Conservation (phyloP, 2,888 invertebrate genomes). For the Drosophila siamana region DNA sequence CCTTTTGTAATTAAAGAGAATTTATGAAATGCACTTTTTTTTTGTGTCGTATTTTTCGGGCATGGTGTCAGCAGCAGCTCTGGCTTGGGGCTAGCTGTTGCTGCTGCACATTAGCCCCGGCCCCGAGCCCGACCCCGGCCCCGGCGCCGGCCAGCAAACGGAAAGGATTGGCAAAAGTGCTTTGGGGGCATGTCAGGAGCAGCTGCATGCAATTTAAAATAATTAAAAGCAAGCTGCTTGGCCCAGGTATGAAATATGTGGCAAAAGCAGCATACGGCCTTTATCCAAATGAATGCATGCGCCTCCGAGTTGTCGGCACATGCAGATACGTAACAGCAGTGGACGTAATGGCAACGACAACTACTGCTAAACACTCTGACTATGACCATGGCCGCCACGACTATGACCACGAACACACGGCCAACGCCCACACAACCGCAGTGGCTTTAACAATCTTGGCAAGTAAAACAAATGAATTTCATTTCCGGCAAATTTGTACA, state of each 20-base stretch:
- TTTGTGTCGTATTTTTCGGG: constrained; percentile 27
- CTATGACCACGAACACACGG: constrained; percentile 16
- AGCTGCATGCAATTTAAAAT: constrained; percentile 70
- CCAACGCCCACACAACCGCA: constrained; percentile 20
- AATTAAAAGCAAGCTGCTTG: constrained; percentile 65
- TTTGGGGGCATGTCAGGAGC: constrained; percentile 60
- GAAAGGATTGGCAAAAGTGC: constrained; percentile 37
- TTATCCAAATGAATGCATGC: constrained; percentile 35
- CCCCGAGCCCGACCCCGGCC: too few species aligned
- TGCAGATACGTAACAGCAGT: constrained; percentile 36
- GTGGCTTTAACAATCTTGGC: constrained; percentile 44
- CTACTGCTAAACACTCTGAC: too few species aligned
- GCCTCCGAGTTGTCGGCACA: constrained; percentile 34
- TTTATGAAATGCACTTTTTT: constrained; percentile 52
- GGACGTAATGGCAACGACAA: constrained; percentile 22
- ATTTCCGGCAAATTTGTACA: constrained; percentile 74
- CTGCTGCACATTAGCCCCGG: constrained; percentile 48
- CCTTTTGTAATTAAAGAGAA: constrained; percentile 44
- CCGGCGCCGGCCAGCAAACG: constrained; percentile 18
- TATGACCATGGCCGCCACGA: constrained; percentile 12
- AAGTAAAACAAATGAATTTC: constrained; percentile 76
- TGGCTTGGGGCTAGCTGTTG: constrained; percentile 32
- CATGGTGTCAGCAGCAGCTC: constrained; percentile 19
- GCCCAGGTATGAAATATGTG: constrained; percentile 57
- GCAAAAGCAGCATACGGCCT: constrained; percentile 20